phyloP scores from a whole-genome alignment of 2,113 vertebrate species.

The Eira barbara region DNA sequence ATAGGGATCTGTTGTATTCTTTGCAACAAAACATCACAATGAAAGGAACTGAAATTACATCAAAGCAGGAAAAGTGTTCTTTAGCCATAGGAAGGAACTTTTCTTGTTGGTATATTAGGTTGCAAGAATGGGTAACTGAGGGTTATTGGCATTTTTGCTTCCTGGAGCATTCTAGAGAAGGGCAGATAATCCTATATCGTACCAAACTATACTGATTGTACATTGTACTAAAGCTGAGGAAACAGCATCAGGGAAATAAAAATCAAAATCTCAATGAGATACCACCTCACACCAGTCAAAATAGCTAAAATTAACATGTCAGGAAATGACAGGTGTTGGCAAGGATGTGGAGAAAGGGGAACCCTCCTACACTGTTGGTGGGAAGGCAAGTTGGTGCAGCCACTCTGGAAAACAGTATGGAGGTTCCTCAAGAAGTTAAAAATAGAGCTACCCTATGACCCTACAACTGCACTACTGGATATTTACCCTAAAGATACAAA shows the following conservation, averaged over 20 bases:
- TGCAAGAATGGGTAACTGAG: neutral
- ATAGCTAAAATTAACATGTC: no score
- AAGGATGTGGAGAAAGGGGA: no score
- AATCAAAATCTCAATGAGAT: no score
- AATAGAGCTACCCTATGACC: no score
- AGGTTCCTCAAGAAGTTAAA: no score
- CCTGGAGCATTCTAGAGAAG: neutral
- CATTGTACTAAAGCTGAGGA: neutral
- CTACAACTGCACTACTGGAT: no score
- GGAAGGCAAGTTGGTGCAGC: no score
- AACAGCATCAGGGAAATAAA: neutral
- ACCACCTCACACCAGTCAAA: no score
- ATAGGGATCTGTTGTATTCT: neutral
- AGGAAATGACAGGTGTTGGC: no score
- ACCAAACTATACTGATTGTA: neutral
- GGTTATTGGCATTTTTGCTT: neutral
- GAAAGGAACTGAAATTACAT: neutral
- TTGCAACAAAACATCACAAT: neutral
- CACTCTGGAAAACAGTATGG: no score
- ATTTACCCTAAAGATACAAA: no score
- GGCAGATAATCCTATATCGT: neutral
- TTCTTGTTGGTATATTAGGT: neutral
- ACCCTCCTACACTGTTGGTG: no score
- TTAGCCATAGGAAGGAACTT: constrained; percentile 14
- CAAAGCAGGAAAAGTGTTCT: neutral